These are phyloP conservation scores for Pipa parva DNA, from an alignment of 2,113 vertebrate genomes.

Conservation along the genomic window DNA sequence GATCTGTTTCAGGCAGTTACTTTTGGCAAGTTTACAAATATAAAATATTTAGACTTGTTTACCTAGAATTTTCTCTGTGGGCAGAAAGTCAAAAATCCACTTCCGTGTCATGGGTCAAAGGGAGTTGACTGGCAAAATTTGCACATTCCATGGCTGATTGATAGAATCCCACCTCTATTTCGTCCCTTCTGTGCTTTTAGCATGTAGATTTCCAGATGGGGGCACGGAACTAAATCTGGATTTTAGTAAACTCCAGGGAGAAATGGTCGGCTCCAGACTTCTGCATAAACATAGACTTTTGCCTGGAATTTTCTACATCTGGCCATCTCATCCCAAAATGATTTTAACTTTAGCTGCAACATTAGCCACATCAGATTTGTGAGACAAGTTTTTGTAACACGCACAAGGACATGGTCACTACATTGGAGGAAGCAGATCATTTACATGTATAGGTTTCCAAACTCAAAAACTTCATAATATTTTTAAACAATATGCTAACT, in stretches of 20 bases:
- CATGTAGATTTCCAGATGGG: not conserved
- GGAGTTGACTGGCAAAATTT: not conserved
- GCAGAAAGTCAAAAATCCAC: not conserved
- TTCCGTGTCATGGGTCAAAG: not conserved
- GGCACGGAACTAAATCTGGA: not conserved
- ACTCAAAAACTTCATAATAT: too few species aligned
- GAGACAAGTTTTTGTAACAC: not conserved
- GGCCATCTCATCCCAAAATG: not conserved
- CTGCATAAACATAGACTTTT: not conserved
- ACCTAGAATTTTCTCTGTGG: not conserved
- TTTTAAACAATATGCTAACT: too few species aligned
- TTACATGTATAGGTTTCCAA: too few species aligned
- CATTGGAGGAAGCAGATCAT: too few species aligned
- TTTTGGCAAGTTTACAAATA: too few species aligned
- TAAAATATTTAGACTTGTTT: too few species aligned
- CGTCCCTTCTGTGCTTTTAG: not conserved
- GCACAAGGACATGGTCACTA: too few species aligned
- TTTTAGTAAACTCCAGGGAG: not conserved
- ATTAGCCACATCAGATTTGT: not conserved
- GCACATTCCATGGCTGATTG: not conserved
- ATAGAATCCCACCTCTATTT: not conserved
- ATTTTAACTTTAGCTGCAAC: not conserved
- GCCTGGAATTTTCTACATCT: not conserved
- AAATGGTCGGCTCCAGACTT: not conserved
- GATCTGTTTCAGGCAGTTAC: too few species aligned